Evolutionary conservation across 2,888 invertebrate genomes (phyloP), one percentile per base, ranked within the genome.

Genomic region (Psylliodes chrysocephalus): DNA sequence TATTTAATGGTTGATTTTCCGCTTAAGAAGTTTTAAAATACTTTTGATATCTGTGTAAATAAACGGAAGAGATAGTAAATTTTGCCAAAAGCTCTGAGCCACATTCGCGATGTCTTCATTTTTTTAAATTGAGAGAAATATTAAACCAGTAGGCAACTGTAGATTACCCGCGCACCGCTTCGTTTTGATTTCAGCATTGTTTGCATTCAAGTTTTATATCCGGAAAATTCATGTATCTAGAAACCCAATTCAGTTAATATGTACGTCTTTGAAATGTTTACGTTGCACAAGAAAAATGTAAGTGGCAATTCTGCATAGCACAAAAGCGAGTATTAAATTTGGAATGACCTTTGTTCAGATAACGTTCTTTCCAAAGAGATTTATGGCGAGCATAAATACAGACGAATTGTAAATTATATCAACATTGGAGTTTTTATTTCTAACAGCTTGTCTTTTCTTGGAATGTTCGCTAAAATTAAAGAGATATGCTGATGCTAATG

Each of bases 391-490:
- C 28, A 49, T 49, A 49, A 49, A 49, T 49, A 28, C 28, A 12
- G 30, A 49, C 49, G 30, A 49, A 49, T 49, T 49, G 49, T 49
- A 49, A 49, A 49, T 49, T 14, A 49, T 49, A 49, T 49, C 49
- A 49, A 35, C 46, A 46, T 22, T 25, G 22, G n/a, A 46, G 12
- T 22, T 40, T 40, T 40, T 40, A 40, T 40, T n/a, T 40, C 40
- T 40, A 40, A 12, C 40, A 40, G 40, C 40, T 40, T 40, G 40
- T 40, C 40, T 10, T 40, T 40, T 17, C 40, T 12, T 10, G 12
- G 40, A n/a, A 22, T 22, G 22, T 22, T 22, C 6, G n/a, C n/a
- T n/a, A n/a, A n/a, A n/a, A n/a, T n/a, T n/a, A n/a, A n/a, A n/a
- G n/a, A n/a, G n/a, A n/a, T n/a, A n/a, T n/a, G n/a, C n/a, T n/a